Conservation (phyloP, 2,888 invertebrate genomes). For the Siphlonurus alternatus region DNA sequence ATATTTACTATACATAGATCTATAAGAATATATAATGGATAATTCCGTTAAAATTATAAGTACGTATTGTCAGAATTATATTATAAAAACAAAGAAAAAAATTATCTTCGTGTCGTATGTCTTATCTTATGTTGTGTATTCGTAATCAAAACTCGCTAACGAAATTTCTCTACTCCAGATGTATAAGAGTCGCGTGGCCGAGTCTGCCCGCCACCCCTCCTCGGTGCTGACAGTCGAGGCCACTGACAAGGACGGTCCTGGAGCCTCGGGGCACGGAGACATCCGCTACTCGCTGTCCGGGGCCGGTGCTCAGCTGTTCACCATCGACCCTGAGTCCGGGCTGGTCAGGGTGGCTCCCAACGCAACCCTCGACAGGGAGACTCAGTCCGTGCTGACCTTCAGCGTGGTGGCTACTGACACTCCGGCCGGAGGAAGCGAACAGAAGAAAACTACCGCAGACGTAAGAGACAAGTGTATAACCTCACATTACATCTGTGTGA, state of each 20-base stretch:
- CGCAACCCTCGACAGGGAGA: constrained; percentile 53
- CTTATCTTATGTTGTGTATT: no score
- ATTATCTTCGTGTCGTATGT: no score
- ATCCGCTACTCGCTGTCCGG: constrained; percentile 54
- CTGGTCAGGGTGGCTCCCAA: constrained; percentile 46
- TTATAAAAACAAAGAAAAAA: no score
- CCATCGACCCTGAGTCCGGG: constrained; percentile 50
- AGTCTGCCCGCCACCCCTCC: constrained; percentile 49
- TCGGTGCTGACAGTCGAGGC: constrained; percentile 51
- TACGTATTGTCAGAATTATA: no score
- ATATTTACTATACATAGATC: no score
- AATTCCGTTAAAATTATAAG: no score
- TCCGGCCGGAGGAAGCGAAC: constrained; percentile 32
- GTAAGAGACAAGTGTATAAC: constrained; percentile 16
- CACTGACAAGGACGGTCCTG: constrained; percentile 46
- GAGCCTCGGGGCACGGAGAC: constrained; percentile 45
- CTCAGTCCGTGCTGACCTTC: constrained; percentile 46
- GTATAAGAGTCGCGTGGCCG: constrained; percentile 51
- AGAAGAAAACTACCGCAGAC: constrained; percentile 37
- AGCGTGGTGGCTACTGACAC: constrained; percentile 60
- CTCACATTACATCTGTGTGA: background rate
- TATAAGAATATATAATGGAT: no score
- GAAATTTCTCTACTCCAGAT: constrained; percentile 22
- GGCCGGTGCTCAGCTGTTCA: constrained; percentile 54
- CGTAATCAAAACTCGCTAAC: no score